Evolutionary conservation across 2,888 invertebrate species (phyloP).

Genomic region (Oligia fasciuncula): DNA sequence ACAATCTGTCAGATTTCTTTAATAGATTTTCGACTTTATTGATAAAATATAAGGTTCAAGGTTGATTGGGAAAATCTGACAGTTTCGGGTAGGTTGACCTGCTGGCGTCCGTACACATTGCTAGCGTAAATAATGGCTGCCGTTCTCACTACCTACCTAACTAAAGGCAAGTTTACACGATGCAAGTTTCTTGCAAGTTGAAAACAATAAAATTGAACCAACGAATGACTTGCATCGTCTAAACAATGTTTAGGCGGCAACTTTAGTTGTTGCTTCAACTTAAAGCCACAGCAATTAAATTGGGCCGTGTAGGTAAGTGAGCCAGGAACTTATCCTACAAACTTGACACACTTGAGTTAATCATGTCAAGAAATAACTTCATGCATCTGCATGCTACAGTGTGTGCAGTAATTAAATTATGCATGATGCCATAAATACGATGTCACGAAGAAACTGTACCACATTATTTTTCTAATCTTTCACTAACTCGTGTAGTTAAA

Average conservation of each 20-base stretch:
- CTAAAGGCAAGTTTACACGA: neutral
- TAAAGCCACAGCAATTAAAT: neutral
- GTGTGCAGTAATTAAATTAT: conserved; percentile 59
- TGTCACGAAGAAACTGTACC: conserved; percentile 31
- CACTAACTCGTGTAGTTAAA: conserved; percentile 20
- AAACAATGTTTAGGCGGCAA: neutral
- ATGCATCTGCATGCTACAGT: neutral
- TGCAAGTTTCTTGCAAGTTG: too few relatives aligned
- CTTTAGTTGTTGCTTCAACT: neutral
- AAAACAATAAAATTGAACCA: neutral
- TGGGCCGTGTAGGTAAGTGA: too few relatives aligned
- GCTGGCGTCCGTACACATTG: neutral
- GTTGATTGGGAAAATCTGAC: too few relatives aligned
- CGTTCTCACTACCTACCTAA: neutral
- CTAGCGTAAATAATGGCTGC: neutral
- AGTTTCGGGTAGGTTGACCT: too few relatives aligned
- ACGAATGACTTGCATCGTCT: too few relatives aligned
- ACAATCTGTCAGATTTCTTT: too few relatives aligned
- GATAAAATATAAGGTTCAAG: too few relatives aligned
- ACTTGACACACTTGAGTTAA: conserved; percentile 46
- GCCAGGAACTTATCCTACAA: neutral
- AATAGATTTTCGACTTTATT: too few relatives aligned
- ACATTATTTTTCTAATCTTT: conserved; percentile 39
- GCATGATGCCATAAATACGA: conserved; percentile 38
- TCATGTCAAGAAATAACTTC: conserved; percentile 39